Base-by-base conservation (phyloP, 2,797 vertebrate genomes). In the Rhinichthys osculus region DNA sequence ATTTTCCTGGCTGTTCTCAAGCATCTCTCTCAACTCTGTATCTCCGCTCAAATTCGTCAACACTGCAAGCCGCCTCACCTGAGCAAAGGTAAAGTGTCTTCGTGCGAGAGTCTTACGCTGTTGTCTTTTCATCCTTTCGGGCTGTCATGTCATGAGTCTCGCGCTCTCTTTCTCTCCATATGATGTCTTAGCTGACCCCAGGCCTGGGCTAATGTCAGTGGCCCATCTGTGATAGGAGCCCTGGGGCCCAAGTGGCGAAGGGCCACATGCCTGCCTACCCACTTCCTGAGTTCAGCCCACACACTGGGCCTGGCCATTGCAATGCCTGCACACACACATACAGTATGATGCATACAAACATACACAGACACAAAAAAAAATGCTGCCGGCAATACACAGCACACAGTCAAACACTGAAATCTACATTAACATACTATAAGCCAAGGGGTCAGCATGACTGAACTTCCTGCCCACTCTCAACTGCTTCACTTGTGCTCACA, bases 221-320 rank as follows among this genome's bases (percentile, higher is more conserved):
- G 87, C 87, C 91, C 91, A 91, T 91, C 90, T 90, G 91, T 88
- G 87, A 85, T 71, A 52, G 73, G 79, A 71, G 80, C 85, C 82
- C 89, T 82, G 78, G 85, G 89, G 87, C 86, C 74, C 54, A 44
- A 80, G 78, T 81, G 78, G 81, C 81, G 87, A 73, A 85, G 78
- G 80, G 90, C 89, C 88, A 87, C 84, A 85, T 83, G 82, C 89
- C 87, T 87, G 80, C 81, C 87, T 86, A 84, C 89, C 86, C 81
- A 91, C 83, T 91, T 90, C 90, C 90, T 89, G 89, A 87, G 82
- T 80, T 86, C 47, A 71, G 83, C 84, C 70, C 87, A 77, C 83
- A 83, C 82, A 79, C 86, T 85, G 84, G 66, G 83, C 47, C 80
- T 76, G 69, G 76, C 80, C 40, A 73, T 64, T 59, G 82, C 70